phyloP scores from a whole-genome alignment of 2,888 invertebrate species.

The Ethmia dodecea region DNA sequence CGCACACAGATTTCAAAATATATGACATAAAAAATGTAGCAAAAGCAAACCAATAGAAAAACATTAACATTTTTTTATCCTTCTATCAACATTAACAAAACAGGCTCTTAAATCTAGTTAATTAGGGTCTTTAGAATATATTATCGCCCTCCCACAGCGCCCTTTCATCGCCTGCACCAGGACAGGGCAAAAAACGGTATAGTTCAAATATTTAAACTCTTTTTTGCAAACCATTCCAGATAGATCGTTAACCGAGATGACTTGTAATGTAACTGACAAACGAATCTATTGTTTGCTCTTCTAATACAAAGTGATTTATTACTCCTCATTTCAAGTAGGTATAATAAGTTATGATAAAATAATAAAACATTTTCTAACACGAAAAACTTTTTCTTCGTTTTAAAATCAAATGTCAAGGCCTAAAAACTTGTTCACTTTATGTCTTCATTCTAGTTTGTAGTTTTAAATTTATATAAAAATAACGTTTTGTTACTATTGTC shows the following conservation, averaged over 20 bases:
- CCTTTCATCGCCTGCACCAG: constrained; percentile 35
- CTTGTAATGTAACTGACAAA: constrained; percentile 50
- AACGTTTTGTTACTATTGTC: too few relatives aligned
- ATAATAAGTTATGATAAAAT: neutral
- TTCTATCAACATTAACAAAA: too few relatives aligned
- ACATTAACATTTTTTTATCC: too few relatives aligned
- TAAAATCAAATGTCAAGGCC: neutral
- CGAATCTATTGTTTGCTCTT: constrained; percentile 57
- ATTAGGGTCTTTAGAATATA: constrained; percentile 22
- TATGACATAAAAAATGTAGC: too few relatives aligned
- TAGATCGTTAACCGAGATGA: constrained; percentile 51
- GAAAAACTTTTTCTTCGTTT: neutral
- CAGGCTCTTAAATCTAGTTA: constrained; percentile 33
- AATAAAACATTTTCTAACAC: neutral
- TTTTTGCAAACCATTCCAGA: constrained; percentile 50
- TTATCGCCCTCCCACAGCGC: constrained; percentile 41
- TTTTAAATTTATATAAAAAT: too few relatives aligned
- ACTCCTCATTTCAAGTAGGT: too few relatives aligned
- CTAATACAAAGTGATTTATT: constrained; percentile 57
- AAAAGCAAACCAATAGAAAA: too few relatives aligned
- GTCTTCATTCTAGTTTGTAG: too few relatives aligned
- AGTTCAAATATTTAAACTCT: constrained; percentile 31
- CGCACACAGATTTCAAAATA: too few relatives aligned
- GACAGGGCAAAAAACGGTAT: constrained; percentile 39
- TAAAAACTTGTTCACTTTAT: too few relatives aligned